A percentile compares a stretch with the other conserved stretches of the same genome.
These are phyloP conservation scores for Leiothrix lutea DNA, from an alignment of 2,113 vertebrate species.

Conservation along the genomic window DNA sequence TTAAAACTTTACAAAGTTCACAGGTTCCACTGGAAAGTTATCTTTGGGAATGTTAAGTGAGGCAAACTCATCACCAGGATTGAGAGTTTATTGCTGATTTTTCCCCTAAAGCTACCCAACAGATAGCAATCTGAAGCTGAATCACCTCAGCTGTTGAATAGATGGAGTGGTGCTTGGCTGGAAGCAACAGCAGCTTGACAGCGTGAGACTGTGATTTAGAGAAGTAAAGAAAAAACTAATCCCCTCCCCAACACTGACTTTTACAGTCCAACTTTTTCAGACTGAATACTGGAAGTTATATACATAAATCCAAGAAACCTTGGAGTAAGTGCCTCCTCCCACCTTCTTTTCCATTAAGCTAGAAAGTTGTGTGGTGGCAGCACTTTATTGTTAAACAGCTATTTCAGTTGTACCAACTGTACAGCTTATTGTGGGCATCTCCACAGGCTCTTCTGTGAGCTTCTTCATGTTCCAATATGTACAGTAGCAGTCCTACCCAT, in stretches of 20 bases:
- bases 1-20: background rate
- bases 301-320: background rate
- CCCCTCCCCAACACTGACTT: background rate
- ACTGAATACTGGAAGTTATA: background rate
- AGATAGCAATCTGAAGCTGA: background rate
- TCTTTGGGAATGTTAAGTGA: background rate
- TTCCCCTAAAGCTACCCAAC: background rate
- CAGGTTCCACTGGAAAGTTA: background rate
- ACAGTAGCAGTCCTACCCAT: background rate
- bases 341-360: background rate
- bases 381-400: background rate
- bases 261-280: background rate
- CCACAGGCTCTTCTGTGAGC: background rate
- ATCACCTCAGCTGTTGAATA: background rate
- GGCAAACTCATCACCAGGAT: background rate
- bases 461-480: background rate
- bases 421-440: background rate
- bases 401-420: background rate
- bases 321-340: background rate
- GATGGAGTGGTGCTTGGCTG: background rate
- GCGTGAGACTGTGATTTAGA: background rate
- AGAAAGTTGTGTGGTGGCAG: background rate
- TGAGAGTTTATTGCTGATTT: background rate
- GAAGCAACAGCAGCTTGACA: constrained; percentile 5
- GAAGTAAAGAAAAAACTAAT: constrained; percentile 1